These are phyloP conservation scores for Cheilosia variabilis DNA, from an alignment of 2,888 invertebrate species.

Conservation along the genomic window DNA sequence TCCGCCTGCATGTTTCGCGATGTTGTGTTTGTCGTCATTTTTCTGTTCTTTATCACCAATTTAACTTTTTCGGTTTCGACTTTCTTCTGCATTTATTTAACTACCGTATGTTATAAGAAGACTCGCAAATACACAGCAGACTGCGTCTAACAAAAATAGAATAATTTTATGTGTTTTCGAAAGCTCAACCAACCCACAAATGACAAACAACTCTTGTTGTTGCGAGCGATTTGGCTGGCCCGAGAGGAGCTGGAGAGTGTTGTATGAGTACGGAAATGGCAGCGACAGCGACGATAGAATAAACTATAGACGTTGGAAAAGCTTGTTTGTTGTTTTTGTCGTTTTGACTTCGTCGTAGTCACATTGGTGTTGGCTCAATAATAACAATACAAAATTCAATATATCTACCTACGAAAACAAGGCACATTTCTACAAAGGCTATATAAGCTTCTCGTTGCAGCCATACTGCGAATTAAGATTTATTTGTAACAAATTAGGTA, in stretches of 20 bases:
- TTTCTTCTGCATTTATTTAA: constrained; percentile 66
- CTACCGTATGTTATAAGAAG: constrained; percentile 37
- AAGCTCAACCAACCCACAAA: constrained; percentile 78
- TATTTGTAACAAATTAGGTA: too few relatives aligned
- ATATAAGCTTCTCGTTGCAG: not conserved
- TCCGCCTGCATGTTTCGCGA: constrained; percentile 84
- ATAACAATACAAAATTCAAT: constrained; percentile 26
- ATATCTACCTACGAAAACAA: not conserved
- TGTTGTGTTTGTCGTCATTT: constrained; percentile 77
- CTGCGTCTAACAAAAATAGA: constrained; percentile 75
- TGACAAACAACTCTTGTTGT: constrained; percentile 78
- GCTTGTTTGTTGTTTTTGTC: constrained; percentile 74
- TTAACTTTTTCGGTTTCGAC: constrained; percentile 40
- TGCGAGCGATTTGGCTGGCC: constrained; percentile 70
- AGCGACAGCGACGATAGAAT: constrained; percentile 58
- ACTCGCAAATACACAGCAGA: constrained; percentile 41
- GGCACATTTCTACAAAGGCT: constrained; percentile 21
- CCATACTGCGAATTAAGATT: not conserved
- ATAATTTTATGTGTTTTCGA: constrained; percentile 75
- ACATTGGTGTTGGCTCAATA: constrained; percentile 49
- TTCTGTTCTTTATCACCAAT: constrained; percentile 36
- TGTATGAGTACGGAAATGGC: constrained; percentile 70
- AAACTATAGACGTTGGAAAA: constrained; percentile 65
- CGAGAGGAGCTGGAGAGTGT: constrained; percentile 72
- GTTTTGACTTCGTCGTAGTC: constrained; percentile 49